Percentiles rank a stretch among this genome's conserved stretches.
These are phyloP conservation scores for Tetramorium alpestre DNA, from an alignment of 1,140 invertebrate genomes.

Conservation along the genomic window DNA sequence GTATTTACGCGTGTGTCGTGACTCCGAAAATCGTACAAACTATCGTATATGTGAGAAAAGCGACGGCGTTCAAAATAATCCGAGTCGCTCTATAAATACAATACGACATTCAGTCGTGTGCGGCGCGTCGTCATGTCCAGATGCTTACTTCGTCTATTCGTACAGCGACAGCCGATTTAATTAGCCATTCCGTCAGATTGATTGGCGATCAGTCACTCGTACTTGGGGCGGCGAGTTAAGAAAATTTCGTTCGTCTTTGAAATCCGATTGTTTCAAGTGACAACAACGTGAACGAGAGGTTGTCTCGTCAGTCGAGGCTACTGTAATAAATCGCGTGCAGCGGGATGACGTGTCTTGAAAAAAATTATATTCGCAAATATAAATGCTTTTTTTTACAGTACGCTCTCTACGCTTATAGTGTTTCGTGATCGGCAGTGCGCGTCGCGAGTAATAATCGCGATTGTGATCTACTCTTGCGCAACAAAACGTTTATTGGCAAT, in stretches of 20 bases:
- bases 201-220: background rate
- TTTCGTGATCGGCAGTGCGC: background rate
- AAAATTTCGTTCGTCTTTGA: background rate
- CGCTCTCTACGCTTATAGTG: too few relatives aligned
- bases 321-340: background rate
- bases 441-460: constrained; percentile 6
- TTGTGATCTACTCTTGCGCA: constrained; percentile 24
- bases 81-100: constrained; percentile 85
- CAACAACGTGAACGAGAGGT: background rate
- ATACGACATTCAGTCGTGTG: constrained; percentile 84
- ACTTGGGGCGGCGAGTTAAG: background rate
- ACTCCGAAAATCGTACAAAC: constrained; percentile 59
- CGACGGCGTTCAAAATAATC: constrained; percentile 84
- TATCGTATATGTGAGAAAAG: constrained; percentile 80
- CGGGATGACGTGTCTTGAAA: background rate
- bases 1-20: constrained; percentile 31
- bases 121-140: constrained; percentile 83
- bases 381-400: background rate
- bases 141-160: constrained; percentile 68
- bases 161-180: constrained; percentile 16
- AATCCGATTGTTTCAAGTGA: background rate
- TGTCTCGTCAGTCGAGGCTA: background rate
- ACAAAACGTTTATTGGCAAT: constrained; percentile 36
- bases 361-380: background rate
- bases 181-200: background rate